Conservation (phyloP, 2,888 invertebrate genomes). For the Macropis europaea region DNA sequence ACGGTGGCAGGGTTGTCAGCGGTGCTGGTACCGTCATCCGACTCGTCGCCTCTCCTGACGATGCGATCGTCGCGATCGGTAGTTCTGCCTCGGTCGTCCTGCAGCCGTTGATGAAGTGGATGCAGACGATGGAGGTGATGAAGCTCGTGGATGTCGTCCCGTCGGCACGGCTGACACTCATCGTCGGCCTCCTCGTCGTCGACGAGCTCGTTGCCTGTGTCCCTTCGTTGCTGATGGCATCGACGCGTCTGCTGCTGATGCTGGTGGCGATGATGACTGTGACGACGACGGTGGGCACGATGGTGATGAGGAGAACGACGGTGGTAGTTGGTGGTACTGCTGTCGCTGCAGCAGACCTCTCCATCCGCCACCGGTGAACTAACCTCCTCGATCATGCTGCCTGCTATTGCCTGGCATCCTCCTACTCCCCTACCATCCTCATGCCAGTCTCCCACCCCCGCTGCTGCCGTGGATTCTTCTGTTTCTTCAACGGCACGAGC, state of each 20-base stretch:
- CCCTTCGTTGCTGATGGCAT: conserved; percentile 51
- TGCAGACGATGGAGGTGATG: conserved; percentile 27
- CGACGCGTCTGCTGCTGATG: conserved; percentile 42
- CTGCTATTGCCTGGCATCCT: conserved; percentile 47
- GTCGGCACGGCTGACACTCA: conserved; percentile 46
- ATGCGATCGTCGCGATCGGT: conserved; percentile 36
- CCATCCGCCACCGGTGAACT: conserved; percentile 53
- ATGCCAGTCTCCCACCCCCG: conserved; percentile 38
- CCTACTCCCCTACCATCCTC: conserved; percentile 36
- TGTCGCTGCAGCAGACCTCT: conserved; percentile 58
- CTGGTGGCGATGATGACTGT: conserved; percentile 30
- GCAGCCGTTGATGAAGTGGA: conserved; percentile 33
- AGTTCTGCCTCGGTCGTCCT: conserved; percentile 36
- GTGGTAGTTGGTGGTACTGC: conserved; percentile 45
- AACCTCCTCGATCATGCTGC: conserved; percentile 55
- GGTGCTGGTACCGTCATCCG: conserved; percentile 39
- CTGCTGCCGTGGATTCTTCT: conserved; percentile 33
- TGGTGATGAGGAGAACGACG: conserved; percentile 51
- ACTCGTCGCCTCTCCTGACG: conserved; percentile 35
- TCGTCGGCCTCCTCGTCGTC: conserved; percentile 43
- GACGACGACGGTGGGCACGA: conserved; percentile 44
- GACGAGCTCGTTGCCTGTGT: conserved; percentile 33
- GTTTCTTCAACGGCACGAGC: conserved; percentile 60
- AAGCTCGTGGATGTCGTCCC: conserved; percentile 42
- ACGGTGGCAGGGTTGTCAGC: conserved; percentile 60